phyloP scores from a whole-genome alignment of 2,888 invertebrate genomes.

The Nomada fucata region DNA sequence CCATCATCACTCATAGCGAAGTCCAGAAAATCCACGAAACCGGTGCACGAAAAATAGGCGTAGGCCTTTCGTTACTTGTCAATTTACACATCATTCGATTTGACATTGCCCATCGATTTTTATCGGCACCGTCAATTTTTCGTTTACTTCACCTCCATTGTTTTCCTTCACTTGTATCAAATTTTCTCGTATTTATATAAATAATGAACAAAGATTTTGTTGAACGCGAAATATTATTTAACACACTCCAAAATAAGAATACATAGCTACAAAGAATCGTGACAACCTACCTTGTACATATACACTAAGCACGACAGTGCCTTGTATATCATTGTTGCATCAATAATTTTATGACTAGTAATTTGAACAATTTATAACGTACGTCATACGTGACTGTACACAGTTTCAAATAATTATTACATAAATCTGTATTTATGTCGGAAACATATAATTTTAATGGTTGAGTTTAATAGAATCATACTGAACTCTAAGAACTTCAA shows the following conservation, averaged over 20 bases:
- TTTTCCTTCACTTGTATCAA: conserved; percentile 5
- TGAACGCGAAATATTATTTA: neutral
- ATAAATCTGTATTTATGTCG: neutral
- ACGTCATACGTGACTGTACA: neutral
- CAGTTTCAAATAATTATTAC: neutral
- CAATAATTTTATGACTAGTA: neutral
- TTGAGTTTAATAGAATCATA: neutral
- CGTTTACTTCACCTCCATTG: conserved; percentile 20
- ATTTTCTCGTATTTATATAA: neutral
- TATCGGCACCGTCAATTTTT: conserved; percentile 46
- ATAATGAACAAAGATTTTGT: neutral
- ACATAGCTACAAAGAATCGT: neutral
- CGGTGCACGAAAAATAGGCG: conserved; percentile 21
- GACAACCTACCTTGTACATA: neutral
- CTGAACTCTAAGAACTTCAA: neutral
- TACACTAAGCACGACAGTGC: neutral
- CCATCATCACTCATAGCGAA: conserved; percentile 47
- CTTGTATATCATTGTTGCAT: neutral
- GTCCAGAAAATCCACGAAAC: conserved; percentile 5
- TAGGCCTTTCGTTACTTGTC: conserved; percentile 42
- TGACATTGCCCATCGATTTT: conserved; percentile 13
- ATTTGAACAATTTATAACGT: neutral
- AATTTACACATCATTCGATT: conserved; percentile 47
- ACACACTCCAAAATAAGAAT: neutral
- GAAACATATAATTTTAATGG: neutral